phyloP scores from a whole-genome alignment of 1,140 invertebrate genomes.

The Drosophila kepulauana region DNA sequence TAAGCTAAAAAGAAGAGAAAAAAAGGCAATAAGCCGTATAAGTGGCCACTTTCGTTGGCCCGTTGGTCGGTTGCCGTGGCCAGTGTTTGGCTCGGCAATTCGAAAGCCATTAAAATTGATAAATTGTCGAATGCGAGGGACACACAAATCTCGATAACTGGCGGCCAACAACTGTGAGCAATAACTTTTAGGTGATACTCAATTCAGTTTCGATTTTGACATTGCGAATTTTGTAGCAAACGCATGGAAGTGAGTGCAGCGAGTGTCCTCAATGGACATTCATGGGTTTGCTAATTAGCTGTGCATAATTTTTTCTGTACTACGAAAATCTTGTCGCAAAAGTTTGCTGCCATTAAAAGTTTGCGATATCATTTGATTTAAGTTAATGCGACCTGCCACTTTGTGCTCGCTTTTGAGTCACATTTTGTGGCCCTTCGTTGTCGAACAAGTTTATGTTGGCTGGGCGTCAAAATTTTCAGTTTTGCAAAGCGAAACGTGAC shows the following conservation, averaged over 20 bases:
- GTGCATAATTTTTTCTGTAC: background rate
- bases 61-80: conserved; percentile 34
- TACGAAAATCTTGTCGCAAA: conserved; percentile 7
- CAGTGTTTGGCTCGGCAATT: conserved; percentile 49
- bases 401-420: background rate
- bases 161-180: conserved; percentile 23
- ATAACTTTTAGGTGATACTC: conserved; percentile 18
- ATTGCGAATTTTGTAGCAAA: background rate
- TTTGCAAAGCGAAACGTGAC: conserved; percentile 19
- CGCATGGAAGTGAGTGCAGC: background rate
- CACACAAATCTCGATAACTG: conserved; percentile 38
- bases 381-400: conserved; percentile 27
- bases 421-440: too few relatives aligned
- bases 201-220: background rate
- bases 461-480: conserved; percentile 27
- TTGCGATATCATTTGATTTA: conserved; percentile 36
- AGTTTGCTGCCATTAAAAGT: conserved; percentile 37
- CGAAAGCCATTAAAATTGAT: conserved; percentile 75
- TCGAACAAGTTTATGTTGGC: conserved; percentile 9
- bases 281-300: conserved; percentile 21
- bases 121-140: conserved; percentile 48
- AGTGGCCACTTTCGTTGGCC: conserved; percentile 66
- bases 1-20: conserved; percentile 21
- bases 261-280: background rate
- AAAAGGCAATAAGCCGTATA: conserved; percentile 79